Base-by-base conservation (phyloP, 2,888 invertebrate species). In the Ormyrus labotus region DNA sequence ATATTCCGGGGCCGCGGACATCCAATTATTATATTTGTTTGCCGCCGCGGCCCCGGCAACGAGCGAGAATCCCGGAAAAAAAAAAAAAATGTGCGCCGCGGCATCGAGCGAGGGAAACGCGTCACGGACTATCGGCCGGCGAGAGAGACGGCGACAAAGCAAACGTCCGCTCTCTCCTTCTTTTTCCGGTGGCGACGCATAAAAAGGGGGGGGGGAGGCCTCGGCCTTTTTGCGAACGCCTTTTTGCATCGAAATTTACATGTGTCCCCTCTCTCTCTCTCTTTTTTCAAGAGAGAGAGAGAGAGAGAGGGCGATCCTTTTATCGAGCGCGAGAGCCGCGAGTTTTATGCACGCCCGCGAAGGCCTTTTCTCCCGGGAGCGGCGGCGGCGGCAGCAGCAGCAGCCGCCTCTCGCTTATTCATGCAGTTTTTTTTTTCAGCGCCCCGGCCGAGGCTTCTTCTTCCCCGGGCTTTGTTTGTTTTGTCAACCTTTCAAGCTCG, bases 301-400 rank as follows among this genome's bases (percentile, higher is more conserved):
- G 19, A 19, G 19, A 19, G 19, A 19, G 19, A 19, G 19, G 0
- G 1, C 19, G 19, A 19, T 57, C 13, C 13, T 57, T 58, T 48
- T 58, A n/a, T 13, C 57, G 13, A 58, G n/a, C 70, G 51, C 51
- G 9, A 8, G 51, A 65, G 19, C 51, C 8, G 51, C 58, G 50
- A 65, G 50, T 65, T 74, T 74, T 65, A 65, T 67, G 57, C 34
- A 63, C 61, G 10, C 48, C 11, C 60, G 57, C 58, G 58, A 70
- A 58, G 34, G 53, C 70, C 55, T 70, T 58, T 48, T 70, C 10
- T 47, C 10, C 19, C 19, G 19, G 19, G 19, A 19, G 19, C 19
- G 19, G 19, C 19, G 19, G 19, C 19, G 19, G 19, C 19, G 19
- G 19, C 19, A 19, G 19, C 19, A 19, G 19, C 19, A 19, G 19